A percentile compares a stretch with the other conserved stretches of the same genome.
Conservation (phyloP, 2,113 vertebrate species). For the Benthochromis sp. region DNA sequence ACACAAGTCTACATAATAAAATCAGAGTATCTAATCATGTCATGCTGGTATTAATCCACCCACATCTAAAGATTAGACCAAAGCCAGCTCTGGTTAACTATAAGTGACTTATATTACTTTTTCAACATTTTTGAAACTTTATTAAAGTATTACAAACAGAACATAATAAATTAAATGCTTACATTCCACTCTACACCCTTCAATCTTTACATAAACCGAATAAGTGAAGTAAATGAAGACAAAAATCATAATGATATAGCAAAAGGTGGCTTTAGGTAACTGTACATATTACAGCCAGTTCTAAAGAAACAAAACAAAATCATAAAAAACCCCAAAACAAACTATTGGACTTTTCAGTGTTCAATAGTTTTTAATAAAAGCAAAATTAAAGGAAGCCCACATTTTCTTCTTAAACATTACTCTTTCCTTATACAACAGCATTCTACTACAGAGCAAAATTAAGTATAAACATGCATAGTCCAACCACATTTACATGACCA, state of each 20-base stretch:
- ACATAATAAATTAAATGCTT: slow-evolving; percentile 65
- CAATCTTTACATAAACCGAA: not conserved
- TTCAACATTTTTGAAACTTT: slow-evolving; percentile 32
- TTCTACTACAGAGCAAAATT: slow-evolving; percentile 29
- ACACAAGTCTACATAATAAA: not conserved
- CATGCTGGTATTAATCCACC: not conserved
- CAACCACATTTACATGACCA: slow-evolving; percentile 1
- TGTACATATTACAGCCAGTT: slow-evolving; percentile 9
- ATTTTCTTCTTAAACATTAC: not conserved
- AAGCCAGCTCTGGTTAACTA: not conserved
- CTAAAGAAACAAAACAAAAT: not conserved
- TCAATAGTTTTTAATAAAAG: not conserved
- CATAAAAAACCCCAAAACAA: rapidly evolving
- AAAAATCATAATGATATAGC: slow-evolving; percentile 11
- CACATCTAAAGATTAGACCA: not conserved
- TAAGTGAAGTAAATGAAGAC: not conserved
- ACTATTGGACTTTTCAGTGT: not conserved
- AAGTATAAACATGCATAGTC: slow-evolving; percentile 48
- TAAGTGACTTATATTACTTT: slow-evolving; percentile 53
- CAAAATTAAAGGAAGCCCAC: not conserved
- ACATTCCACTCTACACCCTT: slow-evolving; percentile 25
- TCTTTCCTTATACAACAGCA: slow-evolving; percentile 4
- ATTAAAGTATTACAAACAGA: slow-evolving; percentile 52
- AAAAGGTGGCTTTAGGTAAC: slow-evolving; percentile 6
- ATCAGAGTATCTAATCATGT: not conserved